Conservation (phyloP, 1,140 invertebrate genomes). For the Macrostomum lignano region DNA sequence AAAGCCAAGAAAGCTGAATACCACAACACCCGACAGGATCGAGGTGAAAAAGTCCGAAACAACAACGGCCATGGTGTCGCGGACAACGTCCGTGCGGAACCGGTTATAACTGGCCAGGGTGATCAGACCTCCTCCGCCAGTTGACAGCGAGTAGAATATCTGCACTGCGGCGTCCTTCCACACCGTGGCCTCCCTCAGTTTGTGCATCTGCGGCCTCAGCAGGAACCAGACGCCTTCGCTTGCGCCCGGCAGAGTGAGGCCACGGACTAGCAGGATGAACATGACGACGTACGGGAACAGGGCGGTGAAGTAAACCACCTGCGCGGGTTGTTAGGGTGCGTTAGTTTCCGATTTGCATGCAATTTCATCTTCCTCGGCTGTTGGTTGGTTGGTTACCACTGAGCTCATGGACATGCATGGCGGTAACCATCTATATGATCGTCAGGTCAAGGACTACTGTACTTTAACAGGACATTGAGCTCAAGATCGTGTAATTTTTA, state of each 20-base stretch:
- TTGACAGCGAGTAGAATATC: conserved; percentile 27
- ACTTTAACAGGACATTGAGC: too few species aligned
- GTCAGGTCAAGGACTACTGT: too few species aligned
- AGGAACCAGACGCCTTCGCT: conserved; percentile 5
- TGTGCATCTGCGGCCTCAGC: neutral
- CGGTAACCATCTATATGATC: too few species aligned
- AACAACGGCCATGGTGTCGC: conserved; percentile 67
- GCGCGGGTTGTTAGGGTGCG: too few species aligned
- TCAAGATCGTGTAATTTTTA: too few species aligned
- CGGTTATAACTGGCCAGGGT: conserved; percentile 17
- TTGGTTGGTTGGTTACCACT: too few species aligned
- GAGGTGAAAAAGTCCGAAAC: conserved; percentile 36
- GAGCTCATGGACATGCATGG: too few species aligned
- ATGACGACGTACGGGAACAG: conserved; percentile 2
- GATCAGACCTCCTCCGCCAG: conserved; percentile 28
- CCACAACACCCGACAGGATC: conserved; percentile 55
- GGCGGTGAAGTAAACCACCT: conserved; percentile 3
- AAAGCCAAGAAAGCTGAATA: conserved; percentile 81
- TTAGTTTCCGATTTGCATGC: too few species aligned
- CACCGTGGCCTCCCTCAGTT: conserved; percentile 11
- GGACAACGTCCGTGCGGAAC: conserved; percentile 18
- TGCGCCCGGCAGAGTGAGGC: neutral
- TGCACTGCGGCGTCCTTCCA: conserved; percentile 28
- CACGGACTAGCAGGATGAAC: neutral
- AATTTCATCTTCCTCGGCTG: too few species aligned